Conservation (phyloP, 2,113 vertebrate species). For the Marmota monax region DNA sequence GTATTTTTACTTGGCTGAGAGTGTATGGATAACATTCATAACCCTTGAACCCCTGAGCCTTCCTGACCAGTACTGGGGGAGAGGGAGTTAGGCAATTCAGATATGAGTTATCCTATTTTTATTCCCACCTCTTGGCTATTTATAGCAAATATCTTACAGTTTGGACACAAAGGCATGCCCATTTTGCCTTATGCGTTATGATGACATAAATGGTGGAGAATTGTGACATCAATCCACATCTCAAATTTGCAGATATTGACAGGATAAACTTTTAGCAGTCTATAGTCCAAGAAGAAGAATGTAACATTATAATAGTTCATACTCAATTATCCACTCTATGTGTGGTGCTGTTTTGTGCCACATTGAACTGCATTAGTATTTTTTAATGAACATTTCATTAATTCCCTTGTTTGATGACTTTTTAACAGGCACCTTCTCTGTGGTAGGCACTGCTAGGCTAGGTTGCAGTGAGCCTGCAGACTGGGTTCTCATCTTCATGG, state of each 20-base stretch:
- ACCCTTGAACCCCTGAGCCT: not conserved
- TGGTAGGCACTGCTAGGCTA: not conserved
- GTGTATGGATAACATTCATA: conserved; percentile 16
- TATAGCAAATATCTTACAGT: not conserved
- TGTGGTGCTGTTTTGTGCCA: not conserved
- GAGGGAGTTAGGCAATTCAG: not conserved
- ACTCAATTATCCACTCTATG: not conserved
- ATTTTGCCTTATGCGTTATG: conserved; percentile 16
- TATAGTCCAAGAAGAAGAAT: conserved; percentile 41
- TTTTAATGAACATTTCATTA: conserved; percentile 1
- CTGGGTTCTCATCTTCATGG: not conserved
- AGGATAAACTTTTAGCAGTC: not conserved
- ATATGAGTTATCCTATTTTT: not conserved
- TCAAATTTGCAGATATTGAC: not conserved
- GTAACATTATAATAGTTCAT: not conserved
- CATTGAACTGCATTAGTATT: not conserved
- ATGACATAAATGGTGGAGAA: not conserved
- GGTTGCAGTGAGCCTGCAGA: not conserved
- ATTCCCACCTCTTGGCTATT: not conserved
- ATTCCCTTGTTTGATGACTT: not conserved
- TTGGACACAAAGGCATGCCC: not conserved
- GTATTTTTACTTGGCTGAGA: conserved; percentile 47
- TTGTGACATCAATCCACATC: conserved; percentile 55
- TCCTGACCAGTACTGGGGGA: not conserved
- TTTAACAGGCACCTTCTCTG: not conserved